A percentile compares a stretch with the other conserved stretches of the same genome.
phyloP scores from a whole-genome alignment of 2,113 vertebrate genomes.

The Sturnira hondurensis region DNA sequence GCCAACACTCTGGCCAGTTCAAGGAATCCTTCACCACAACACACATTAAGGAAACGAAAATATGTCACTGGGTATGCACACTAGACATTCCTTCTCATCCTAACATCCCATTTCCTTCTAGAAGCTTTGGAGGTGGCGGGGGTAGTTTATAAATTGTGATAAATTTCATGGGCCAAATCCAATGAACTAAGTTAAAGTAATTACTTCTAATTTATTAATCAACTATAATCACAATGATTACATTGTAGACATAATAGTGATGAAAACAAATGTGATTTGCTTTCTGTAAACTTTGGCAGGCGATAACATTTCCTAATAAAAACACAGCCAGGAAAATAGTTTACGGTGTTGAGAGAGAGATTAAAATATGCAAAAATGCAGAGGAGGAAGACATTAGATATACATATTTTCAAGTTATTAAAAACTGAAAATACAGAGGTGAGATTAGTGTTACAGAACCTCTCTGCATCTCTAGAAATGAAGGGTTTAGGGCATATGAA shows the following conservation, averaged over 20 bases:
- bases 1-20: background rate
- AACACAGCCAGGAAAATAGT: constrained; percentile 68
- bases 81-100: background rate
- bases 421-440: constrained; percentile 58
- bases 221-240: constrained; percentile 68
- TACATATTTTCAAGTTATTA: constrained; percentile 75
- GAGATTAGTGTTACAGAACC: constrained; percentile 69
- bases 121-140: constrained; percentile 41
- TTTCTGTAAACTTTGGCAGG: constrained; percentile 73
- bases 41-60: background rate
- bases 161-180: constrained; percentile 65
- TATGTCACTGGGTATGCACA: background rate
- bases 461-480: constrained; percentile 64
- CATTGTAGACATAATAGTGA: constrained; percentile 72
- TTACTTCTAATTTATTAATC: constrained; percentile 78
- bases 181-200: constrained; percentile 59
- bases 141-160: constrained; percentile 31
- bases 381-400: constrained; percentile 68
- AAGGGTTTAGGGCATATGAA: constrained; percentile 71
- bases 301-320: constrained; percentile 71
- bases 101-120: background rate
- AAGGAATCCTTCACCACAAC: background rate
- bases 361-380: constrained; percentile 73
- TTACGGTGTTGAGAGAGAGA: constrained; percentile 66
- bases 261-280: constrained; percentile 70